Evolutionary conservation across 2,888 invertebrate genomes (phyloP).

Genomic region (Harpagoxenus sublaevis): DNA sequence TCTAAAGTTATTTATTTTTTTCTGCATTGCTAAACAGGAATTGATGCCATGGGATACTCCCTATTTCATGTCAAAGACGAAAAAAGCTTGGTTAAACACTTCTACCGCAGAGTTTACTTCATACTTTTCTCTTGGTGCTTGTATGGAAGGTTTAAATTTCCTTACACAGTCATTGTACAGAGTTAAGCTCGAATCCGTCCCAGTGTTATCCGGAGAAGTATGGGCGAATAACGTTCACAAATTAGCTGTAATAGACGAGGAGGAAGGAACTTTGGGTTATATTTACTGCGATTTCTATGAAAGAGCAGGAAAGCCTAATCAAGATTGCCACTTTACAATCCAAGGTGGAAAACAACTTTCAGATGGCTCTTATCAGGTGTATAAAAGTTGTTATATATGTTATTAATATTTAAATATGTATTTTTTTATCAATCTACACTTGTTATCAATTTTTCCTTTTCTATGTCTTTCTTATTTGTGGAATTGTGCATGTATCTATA

Average conservation of each 20-base stretch:
- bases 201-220: conserved; percentile 90
- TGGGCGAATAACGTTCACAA: conserved; percentile 97
- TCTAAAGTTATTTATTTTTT: not conserved
- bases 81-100: conserved; percentile 90
- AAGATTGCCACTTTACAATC: conserved; percentile 99
- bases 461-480: not conserved
- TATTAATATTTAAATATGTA: conserved; percentile 5
- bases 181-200: conserved; percentile 91
- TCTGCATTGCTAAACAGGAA: conserved; percentile 63
- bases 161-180: conserved; percentile 95
- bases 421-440: not conserved
- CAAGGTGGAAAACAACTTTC: conserved; percentile 94
- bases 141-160: conserved; percentile 98
- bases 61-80: conserved; percentile 93
- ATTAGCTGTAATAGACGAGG: conserved; percentile 94
- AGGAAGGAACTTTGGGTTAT: conserved; percentile 94
- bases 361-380: conserved; percentile 94
- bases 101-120: conserved; percentile 92
- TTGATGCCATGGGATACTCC: conserved; percentile 94
- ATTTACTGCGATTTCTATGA: conserved; percentile 99
- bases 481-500: not conserved
- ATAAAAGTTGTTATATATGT: conserved; percentile 44
- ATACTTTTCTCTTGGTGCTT: conserved; percentile 96
- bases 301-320: conserved; percentile 95
- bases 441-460: not conserved